Evolutionary conservation across 2,113 vertebrate genomes (phyloP), one percentile per base, ranked within the genome.

Genomic region (Oriolus oriolus): DNA sequence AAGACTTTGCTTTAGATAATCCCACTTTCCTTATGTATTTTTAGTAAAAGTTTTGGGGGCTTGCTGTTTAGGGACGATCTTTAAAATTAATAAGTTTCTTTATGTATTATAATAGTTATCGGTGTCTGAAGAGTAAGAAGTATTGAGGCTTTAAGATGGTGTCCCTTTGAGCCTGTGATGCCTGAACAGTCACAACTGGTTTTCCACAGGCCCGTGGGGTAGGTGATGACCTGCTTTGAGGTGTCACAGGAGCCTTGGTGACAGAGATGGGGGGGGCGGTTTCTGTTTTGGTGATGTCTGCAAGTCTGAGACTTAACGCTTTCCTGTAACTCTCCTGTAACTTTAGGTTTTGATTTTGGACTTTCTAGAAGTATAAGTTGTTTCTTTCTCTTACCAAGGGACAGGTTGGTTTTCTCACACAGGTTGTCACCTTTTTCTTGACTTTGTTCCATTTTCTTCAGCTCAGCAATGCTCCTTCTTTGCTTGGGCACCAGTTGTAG

Each of bases 401-500:
- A 74, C 56, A 49, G 30, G 12, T 9, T 74, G 6, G 11, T 57
- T 87, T 95, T 91, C 47, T 77, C 27, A 4, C 28, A 35, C 20
- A 16, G 5, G 6, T 26, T 57, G 10, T 26, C 23, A 12, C 28
- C 24, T 92, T 79, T 54, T 57, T 16, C 37, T 74, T 61, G 13
- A 30, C 11, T 87, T 53, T 16, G 49, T 49, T 89, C 24, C 4
- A 7, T 35, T 71, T 88, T 89, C 91, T 97, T 42, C 50, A 61
- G 22, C 14, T 70, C 57, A 64, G 33, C 33, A 17, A 76, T 27
- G 28, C 23, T 27, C 4, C 39, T 50, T n/a, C 73, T 47, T 60
- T 95, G 63, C 24, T 94, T 2, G 35, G 95, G 91, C 37, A 97
- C 84, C 33, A 96, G 64, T 14, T 95, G 76, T 50, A 96, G 93